These are phyloP conservation scores for Orchestes rusci DNA, from an alignment of 2,888 invertebrate species.

Conservation along the genomic window DNA sequence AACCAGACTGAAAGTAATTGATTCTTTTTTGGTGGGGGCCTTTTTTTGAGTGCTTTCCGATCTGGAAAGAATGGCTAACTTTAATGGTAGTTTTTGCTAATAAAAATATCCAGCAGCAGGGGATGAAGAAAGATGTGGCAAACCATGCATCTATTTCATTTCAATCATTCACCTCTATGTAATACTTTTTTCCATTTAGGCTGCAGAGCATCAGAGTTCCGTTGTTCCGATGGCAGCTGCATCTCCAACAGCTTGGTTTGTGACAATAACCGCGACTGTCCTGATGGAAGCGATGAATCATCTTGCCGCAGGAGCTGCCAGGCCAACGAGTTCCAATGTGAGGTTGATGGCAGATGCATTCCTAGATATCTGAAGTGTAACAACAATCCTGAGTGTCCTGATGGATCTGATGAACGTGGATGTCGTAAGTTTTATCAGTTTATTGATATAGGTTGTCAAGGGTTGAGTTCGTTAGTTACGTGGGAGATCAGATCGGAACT, in stretches of 20 bases:
- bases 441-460: too few relatives aligned
- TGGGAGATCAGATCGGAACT: too few relatives aligned
- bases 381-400: constrained; percentile 86
- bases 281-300: constrained; percentile 41
- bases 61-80: background rate
- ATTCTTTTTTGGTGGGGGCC: constrained; percentile 3
- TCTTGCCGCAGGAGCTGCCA: constrained; percentile 44
- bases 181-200: background rate
- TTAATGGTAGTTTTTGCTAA: too few relatives aligned
- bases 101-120: too few relatives aligned
- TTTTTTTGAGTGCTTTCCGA: too few relatives aligned
- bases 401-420: constrained; percentile 15
- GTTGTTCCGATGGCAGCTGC: constrained; percentile 82
- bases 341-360: constrained; percentile 49
- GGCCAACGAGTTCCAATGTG: constrained; percentile 63
- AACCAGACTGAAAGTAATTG: constrained; percentile 9
- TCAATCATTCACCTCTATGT: too few relatives aligned
- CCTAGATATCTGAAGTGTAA: constrained; percentile 75
- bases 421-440: constrained; percentile 12
- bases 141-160: constrained; percentile 3
- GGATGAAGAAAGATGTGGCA: constrained; percentile 50
- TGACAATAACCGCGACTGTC: constrained; percentile 89
- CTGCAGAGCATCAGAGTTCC: constrained; percentile 64
- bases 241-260: constrained; percentile 89
- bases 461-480: too few relatives aligned